A percentile compares a stretch with the other conserved stretches of the same genome.
These are phyloP conservation scores for Venusia cambrica DNA, from an alignment of 2,888 invertebrate genomes.

Conservation along the genomic window DNA sequence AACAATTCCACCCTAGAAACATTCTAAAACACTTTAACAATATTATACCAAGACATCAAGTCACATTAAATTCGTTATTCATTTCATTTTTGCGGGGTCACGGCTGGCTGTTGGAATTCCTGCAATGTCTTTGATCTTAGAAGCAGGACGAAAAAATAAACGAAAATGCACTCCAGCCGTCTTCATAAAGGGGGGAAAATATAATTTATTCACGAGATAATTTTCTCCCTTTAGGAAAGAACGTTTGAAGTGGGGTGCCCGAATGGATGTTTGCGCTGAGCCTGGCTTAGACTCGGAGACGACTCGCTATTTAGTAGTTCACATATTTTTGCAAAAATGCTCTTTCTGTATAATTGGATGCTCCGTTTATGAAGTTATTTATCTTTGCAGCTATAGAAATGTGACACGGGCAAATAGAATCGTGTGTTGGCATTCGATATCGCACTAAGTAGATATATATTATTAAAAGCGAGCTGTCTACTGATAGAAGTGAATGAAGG, in stretches of 20 bases:
- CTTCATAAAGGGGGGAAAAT: constrained; percentile 77
- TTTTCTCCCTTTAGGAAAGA: constrained; percentile 72
- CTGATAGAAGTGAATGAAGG: no score
- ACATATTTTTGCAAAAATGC: constrained; percentile 27
- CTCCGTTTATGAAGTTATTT: constrained; percentile 18
- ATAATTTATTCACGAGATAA: constrained; percentile 81
- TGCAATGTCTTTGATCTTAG: constrained; percentile 73
- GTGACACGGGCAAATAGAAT: no score
- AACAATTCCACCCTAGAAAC: constrained; percentile 60
- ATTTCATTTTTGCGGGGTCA: constrained; percentile 73
- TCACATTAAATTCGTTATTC: constrained; percentile 77
- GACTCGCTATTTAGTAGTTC: constrained; percentile 36
- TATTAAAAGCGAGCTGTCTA: no score
- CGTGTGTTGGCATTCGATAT: no score
- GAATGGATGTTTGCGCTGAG: constrained; percentile 67
- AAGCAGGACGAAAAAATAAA: constrained; percentile 69
- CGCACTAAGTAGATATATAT: no score
- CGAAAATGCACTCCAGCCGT: constrained; percentile 78
- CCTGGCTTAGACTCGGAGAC: constrained; percentile 40
- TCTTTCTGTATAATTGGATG: constrained; percentile 24
- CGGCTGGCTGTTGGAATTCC: constrained; percentile 61
- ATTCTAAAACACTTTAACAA: constrained; percentile 67
- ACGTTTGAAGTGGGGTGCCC: constrained; percentile 64
- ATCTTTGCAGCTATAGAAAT: no score
- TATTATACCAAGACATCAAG: constrained; percentile 73